Evolutionary conservation across 2,888 invertebrate species (phyloP), one percentile per base, ranked within the genome.

Genomic region (Nebria salina): DNA sequence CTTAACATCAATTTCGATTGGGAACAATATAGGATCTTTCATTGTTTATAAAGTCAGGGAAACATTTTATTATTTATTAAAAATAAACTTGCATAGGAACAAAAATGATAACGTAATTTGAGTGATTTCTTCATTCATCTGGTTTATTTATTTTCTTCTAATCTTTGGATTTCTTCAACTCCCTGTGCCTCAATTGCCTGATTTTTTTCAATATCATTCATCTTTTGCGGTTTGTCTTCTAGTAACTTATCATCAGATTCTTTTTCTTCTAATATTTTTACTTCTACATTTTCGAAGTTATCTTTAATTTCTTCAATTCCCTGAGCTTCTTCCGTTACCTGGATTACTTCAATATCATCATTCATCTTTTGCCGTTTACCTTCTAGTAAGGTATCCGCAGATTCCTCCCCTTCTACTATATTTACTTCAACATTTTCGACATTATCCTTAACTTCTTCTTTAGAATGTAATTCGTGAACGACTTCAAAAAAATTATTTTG

Each of bases 401-500:
- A 34, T 34, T 4, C 54, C 6, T 54, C 54, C 7, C 8, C 8
- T 54, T 54, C 54, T 1, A 54, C 2, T 54, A 34, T 34, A 2
- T 34, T 34, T 34, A 34, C 5, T 34, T 34, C 34, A 34, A 34
- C 34, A 34, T 34, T 34, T 34, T 34, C 34, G 34, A 34, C 34
- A 1, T 34, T 5, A 34, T 54, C 54, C 13, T 54, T 54, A 13
- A 54, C 3, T 54, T 3, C 54, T 54, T 54, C 54, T 34, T 34
- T 34, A 0, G 34, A 34, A 34, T 34, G 4, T 2, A 34, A 34
- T 1, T 34, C 34, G 34, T 34, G 2, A 34, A 34, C 34, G 2
- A 34, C 5, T 5, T 76, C 91, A 89, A 96, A 96, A 88, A 94
- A 97, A 85, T 96, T 93, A 85, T 94, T 94, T 83, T 93, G 91